phyloP scores from a whole-genome alignment of 2,888 invertebrate genomes.

The Lycocerus yunnanus region DNA sequence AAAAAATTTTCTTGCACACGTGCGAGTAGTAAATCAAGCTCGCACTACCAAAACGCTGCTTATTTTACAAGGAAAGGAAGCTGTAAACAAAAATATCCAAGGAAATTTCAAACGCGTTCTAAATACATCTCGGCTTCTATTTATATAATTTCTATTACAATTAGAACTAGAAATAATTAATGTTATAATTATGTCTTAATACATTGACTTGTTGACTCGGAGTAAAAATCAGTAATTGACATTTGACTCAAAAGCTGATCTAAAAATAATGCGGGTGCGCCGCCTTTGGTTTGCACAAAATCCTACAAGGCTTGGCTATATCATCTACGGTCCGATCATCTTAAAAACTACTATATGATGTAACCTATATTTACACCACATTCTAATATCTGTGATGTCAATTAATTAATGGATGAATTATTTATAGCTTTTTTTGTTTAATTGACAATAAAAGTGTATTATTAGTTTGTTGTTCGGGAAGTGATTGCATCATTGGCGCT shows the following conservation, averaged over 20 bases:
- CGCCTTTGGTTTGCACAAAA: slow-evolving; percentile 36
- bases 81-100: slow-evolving; percentile 24
- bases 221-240: not conserved
- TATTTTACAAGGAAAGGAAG: slow-evolving; percentile 12
- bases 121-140: not conserved
- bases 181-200: not conserved
- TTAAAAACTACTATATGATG: slow-evolving; percentile 12
- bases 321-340: slow-evolving; percentile 33
- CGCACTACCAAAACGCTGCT: not conserved
- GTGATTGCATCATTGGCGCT: not conserved
- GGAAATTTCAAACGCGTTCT: slow-evolving; percentile 3
- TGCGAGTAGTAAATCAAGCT: slow-evolving; percentile 17
- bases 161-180: not conserved
- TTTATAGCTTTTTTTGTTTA: not conserved
- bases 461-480: not conserved
- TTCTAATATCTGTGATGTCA: slow-evolving; percentile 20
- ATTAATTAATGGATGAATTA: slow-evolving; percentile 16
- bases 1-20: slow-evolving; percentile 15
- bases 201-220: not conserved
- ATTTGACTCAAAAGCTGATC: slow-evolving; percentile 15
- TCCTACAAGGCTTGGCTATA: slow-evolving; percentile 41
- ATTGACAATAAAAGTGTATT: not conserved
- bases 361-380: slow-evolving; percentile 26
- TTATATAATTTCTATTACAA: not conserved
- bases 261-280: slow-evolving; percentile 44